Base-by-base conservation (phyloP, 2,797 vertebrate genomes). In the Pelodytes ibericus region DNA sequence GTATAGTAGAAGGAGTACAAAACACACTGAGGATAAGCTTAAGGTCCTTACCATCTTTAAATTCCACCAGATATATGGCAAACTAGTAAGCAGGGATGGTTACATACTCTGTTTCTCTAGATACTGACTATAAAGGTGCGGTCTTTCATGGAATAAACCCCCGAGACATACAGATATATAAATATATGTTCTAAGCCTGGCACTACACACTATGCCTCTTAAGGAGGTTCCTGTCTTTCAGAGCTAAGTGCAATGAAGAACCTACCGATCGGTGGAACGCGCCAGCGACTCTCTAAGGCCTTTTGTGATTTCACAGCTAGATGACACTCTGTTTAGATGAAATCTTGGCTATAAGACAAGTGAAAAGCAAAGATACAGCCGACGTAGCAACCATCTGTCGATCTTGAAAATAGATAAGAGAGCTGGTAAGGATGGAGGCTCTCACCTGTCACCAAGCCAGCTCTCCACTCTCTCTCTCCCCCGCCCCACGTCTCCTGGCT, bases 351-450 rank as follows among this genome's bases (percentile, higher is more conserved):
- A 74, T n/a, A 8, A 57, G 61, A 65, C 30, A n/a, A 57, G 13
- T n/a, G 56, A 8, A 2, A 11, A 15, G 73, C 56, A 2, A 47
- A 20, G 30, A 18, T 36, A 13, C 30, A 36, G 16, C 27, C 2
- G 33, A 49, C 24, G 51, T 1, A 20, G 24, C 16, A 24, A 18
- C 74, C 74, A 69, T 76, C 65, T 62, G 58, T 70, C 74, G 36
- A 16, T 20, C 41, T 25, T 4, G 4, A 18, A 59, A 31, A 67
- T 69, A 41, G 44, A 11, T 16, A 27, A 30, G 22, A 25, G 33
- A n/a, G 31, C 33, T 44, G 36, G 22, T 22, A 47, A 9, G 11
- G 62, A 9, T 53, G 18, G 7, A 29, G 63, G 20, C 20, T 9
- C 24, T 29, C 53, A 20, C 63, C 18, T 66, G 56, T 59, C 56